Base-by-base conservation (phyloP, 1,140 invertebrate genomes). In the Xylocopa sonorina region DNA sequence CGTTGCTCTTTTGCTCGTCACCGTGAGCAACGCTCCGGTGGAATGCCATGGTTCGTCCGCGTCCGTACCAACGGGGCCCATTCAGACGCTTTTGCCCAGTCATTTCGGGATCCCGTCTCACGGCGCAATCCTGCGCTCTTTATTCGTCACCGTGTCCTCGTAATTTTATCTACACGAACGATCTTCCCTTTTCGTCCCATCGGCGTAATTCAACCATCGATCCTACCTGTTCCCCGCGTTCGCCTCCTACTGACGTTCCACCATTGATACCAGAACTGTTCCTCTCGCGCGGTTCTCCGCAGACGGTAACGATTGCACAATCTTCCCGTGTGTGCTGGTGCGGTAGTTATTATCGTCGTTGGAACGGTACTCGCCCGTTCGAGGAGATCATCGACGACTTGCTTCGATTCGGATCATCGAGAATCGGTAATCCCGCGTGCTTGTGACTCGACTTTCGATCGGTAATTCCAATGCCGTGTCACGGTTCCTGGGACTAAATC, bases 1-100 rank as follows among this genome's bases (percentile, higher is more conserved):
- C 71, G 78, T 78, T 80, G 78, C 48, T 75, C 66, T 81, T 81
- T 85, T 66, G 68, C 67, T 82, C 79, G 82, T 82, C 78, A 78
- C 73, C 60, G 21, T 66, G 43, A 27, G 41, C 53, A 53, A 2
- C 10, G 24, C 27, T 24, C 27, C 29, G 14, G 14, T 34, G 60
- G 67, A 53, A 75, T 67, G 60, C 60, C 48, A 41, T 12, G 24
- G 9, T 24, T 29, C 53, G 38, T 9, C 41, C 68, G 46, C 53
- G 53, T 51, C 41, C 60, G 60, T n/a, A 29, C 32, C n/a, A 57
- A 32, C 51, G 41, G 53, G 32, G 2, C 29, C 51, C 75, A 71
- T 71, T 78, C 75, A 41, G 64, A 66, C 21, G 38, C 75, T 77
- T 77, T 43, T 77, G 75, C 75, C n/a, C 64, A 77, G 75, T 77